Base-by-base conservation (phyloP, 1,140 invertebrate genomes). In the Littorina saxatilis region DNA sequence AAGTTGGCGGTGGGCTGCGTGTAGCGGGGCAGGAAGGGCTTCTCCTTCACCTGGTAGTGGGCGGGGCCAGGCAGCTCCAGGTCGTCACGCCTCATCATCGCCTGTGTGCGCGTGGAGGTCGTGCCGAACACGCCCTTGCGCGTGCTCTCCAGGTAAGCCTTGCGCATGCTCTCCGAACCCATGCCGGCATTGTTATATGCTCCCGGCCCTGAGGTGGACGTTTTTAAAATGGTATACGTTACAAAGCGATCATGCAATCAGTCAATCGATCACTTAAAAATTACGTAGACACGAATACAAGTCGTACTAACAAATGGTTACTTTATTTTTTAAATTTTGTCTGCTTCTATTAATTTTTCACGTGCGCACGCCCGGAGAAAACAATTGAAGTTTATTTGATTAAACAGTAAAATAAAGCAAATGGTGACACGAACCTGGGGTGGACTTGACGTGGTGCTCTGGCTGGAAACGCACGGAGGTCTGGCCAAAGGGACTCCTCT, bases 401-500 rank as follows among this genome's bases (percentile, higher is more conserved):
- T n/a, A n/a, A n/a, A n/a, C n/a, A n/a, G n/a, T n/a, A n/a, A n/a
- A n/a, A n/a, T n/a, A n/a, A n/a, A n/a, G n/a, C n/a, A n/a, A n/a
- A n/a, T n/a, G n/a, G n/a, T n/a, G n/a, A n/a, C n/a, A n/a, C 39
- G 27, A 37, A 68, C 66, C 66, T 37, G 66, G 66, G 15, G 66
- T 68, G 35, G 35, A 20, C 66, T 68, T 68, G 35, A 68, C 66
- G 35, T 68, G 66, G 35, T 68, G 66, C 5, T 68, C 66, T 2
- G 66, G 66, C 58, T 40, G 55, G 58, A 47, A 63, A 29, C 76
- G 55, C 4, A 63, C 52, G 0, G 92, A 88, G 27, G 91, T 92
- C 82, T 92, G 90, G 17, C 90, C 88, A 86, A 92, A 92, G 23
- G 92, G 92, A 80, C 90, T 92, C 79, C 88, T 85, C 79, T 92